Evolutionary conservation across 92 coral and sea anemone species (phyloP), one percentile per base, ranked within the genome.

Genomic region (Zoanthus sociatus): DNA sequence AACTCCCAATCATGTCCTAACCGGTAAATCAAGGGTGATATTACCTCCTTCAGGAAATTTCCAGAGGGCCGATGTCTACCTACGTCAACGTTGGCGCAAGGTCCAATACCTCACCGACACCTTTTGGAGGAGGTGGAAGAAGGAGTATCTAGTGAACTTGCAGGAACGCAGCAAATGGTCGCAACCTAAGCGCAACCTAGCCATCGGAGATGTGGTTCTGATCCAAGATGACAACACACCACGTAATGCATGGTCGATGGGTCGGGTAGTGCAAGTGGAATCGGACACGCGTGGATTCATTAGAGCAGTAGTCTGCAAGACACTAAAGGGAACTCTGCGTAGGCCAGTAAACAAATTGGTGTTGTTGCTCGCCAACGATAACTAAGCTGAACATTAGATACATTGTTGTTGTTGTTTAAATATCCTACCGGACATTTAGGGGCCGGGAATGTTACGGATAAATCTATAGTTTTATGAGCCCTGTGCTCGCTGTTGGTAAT

Each of bases 1-100:
- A 54, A 92, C 92, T 17, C 92, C 92, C 16, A 89, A 79, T 69
- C 91, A 91, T 70, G 84, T 91, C 1, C 76, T 87, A 26, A 87
- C 91, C 18, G 84, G 79, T 91, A 91, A 91, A 76, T 61, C 93
- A 51, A 73, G 73, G 13, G 89, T 91, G 30, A 45, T 87, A 45
- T 76, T 91, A 42, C 91, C 93, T 53, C 93, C 91, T n/a, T 83
- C 93, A n/a, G 93, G 91, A 53, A 83, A 55, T 20, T 90, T 90
- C 63, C 90, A 90, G 77, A 73, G 64, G 7, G 33, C 82, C 7
- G 91, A 91, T 63, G 77, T 83, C 18, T 91, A 91, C 70, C 81
- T 84, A 18, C 16, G 63, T 9, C 14, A 56, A 12, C 63, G 63
- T 37, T 37, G 42, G 42, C 2, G 42, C 42, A 37, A 37, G 2